These are phyloP conservation scores for Stictonetta naevosa DNA, from an alignment of 2,113 vertebrate species.

Conservation along the genomic window DNA sequence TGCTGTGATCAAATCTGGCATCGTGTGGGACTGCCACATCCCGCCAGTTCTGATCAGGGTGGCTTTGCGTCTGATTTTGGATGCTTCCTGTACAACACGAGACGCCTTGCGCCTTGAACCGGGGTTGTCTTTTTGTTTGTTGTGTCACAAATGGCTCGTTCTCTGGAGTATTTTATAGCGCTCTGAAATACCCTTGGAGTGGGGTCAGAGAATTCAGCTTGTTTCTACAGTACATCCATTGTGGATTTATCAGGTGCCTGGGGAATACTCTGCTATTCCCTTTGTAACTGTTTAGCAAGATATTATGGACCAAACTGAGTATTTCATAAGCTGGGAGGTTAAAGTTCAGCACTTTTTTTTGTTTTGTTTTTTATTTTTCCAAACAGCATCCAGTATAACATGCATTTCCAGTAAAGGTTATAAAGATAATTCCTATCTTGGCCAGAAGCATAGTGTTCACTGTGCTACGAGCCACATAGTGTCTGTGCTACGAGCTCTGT, in stretches of 20 bases:
- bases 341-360: neutral
- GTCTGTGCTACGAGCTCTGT: neutral
- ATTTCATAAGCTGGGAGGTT: slow-evolving; percentile 24
- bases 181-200: slow-evolving; percentile 9
- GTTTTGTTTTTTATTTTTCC: neutral
- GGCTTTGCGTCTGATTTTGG: neutral
- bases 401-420: neutral
- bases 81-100: neutral
- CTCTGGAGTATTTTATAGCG: neutral
- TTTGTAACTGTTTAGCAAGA: neutral
- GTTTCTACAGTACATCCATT: slow-evolving; percentile 45
- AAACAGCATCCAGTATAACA: neutral
- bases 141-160: neutral
- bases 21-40: neutral
- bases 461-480: neutral
- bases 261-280: slow-evolving; percentile 37
- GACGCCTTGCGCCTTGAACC: neutral
- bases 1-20: fast-evolving
- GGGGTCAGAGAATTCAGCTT: slow-evolving; percentile 22
- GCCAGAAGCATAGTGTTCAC: neutral
- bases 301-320: slow-evolving; percentile 50
- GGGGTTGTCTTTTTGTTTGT: neutral
- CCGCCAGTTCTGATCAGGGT: neutral
- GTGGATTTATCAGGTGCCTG: slow-evolving; percentile 54
- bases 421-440: neutral